Evolutionary conservation across 2,797 vertebrate genomes (phyloP).

Genomic region (Chloroceryle amazona): DNA sequence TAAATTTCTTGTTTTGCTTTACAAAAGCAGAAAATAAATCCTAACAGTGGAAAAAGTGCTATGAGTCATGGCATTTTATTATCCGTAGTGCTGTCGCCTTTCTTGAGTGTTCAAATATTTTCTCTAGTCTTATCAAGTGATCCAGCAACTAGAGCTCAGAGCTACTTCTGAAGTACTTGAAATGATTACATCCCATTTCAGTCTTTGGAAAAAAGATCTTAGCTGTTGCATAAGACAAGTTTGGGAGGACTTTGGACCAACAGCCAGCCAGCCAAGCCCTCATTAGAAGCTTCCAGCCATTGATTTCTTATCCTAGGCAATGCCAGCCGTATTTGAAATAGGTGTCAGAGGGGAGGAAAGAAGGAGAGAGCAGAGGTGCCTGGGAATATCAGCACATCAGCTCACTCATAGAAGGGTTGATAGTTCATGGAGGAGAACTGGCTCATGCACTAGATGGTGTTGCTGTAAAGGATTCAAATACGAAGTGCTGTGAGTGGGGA

Average conservation of each 20-base stretch:
- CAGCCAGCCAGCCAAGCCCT: not conserved
- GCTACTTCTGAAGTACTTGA: conserved; percentile 32
- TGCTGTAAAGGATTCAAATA: not conserved
- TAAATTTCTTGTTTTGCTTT: conserved; percentile 21
- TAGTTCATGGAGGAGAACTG: not conserved
- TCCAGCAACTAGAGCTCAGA: not conserved
- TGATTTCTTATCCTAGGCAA: not conserved
- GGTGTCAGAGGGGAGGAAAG: not conserved
- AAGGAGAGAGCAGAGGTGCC: not conserved
- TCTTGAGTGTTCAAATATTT: conserved; percentile 40
- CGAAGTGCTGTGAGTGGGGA: fast-evolving
- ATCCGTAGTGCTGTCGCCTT: not conserved
- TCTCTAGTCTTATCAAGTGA: conserved; percentile 19
- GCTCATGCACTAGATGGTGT: fast-evolving
- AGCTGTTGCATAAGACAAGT: not conserved
- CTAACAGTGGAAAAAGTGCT: not conserved
- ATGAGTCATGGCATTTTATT: not conserved
- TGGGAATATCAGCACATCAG: not conserved
- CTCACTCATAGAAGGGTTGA: not conserved
- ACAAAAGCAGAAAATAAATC: not conserved
- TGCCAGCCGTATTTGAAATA: not conserved
- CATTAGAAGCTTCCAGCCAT: not conserved
- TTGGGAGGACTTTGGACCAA: not conserved
- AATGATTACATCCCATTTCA: conserved; percentile 37
- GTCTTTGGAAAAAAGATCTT: not conserved